These are phyloP conservation scores for Thelaira solivaga DNA, from an alignment of 2,888 invertebrate species.

Conservation along the genomic window DNA sequence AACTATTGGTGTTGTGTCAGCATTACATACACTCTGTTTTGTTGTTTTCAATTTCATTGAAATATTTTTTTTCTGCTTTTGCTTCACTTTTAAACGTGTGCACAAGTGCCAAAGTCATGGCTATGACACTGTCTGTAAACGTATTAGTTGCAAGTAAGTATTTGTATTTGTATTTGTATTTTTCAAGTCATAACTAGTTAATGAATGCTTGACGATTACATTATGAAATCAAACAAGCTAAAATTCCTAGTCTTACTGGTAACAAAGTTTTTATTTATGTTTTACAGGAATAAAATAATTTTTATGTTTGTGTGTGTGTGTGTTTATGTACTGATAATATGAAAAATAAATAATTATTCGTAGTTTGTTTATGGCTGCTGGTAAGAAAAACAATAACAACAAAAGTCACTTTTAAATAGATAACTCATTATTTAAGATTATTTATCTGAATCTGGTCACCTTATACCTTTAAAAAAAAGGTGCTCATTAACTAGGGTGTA, in stretches of 20 bases:
- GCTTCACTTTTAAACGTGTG: not conserved
- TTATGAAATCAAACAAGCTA: constrained; percentile 1
- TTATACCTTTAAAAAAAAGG: constrained; percentile 25
- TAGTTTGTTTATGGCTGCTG: constrained; percentile 36
- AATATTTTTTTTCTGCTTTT: constrained; percentile 16
- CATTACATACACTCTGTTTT: constrained; percentile 48
- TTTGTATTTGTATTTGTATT: not conserved
- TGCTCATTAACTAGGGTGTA: constrained; percentile 28
- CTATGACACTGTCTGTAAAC: constrained; percentile 11
- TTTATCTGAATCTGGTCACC: constrained; percentile 40
- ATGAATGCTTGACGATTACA: constrained; percentile 41
- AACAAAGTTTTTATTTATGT: not conserved
- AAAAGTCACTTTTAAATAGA: constrained; percentile 33
- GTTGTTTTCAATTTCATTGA: constrained; percentile 62
- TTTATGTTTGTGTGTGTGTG: no score
- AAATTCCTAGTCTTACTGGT: not conserved
- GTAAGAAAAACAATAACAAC: constrained; percentile 2
- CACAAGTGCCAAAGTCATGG: constrained; percentile 50
- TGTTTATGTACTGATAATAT: no score
- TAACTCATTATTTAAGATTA: constrained; percentile 25
- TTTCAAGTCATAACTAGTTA: constrained; percentile 40
- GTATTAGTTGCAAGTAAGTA: not conserved
- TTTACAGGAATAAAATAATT: no score
- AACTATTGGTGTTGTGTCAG: constrained; percentile 50
- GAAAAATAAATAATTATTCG: no score